A percentile compares a stretch with the other conserved stretches of the same genome.
These are phyloP conservation scores for Sturmia bella DNA, from an alignment of 2,888 invertebrate genomes.

Conservation along the genomic window DNA sequence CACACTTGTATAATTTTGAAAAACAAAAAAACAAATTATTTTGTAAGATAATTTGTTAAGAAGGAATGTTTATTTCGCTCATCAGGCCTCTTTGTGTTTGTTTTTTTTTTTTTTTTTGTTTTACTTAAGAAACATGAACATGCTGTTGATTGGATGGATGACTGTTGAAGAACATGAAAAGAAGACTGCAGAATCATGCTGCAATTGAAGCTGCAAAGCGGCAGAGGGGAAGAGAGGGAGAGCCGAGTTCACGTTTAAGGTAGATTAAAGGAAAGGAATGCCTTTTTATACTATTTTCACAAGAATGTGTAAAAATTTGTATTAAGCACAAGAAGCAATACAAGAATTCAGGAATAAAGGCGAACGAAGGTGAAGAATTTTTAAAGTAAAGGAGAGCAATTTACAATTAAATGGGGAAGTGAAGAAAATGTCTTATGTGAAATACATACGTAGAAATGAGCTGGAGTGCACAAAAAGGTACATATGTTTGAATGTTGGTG, in stretches of 20 bases:
- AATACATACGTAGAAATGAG: no score
- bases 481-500: background rate
- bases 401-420: conserved; percentile 39
- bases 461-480: no score
- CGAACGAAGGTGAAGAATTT: conserved; percentile 16
- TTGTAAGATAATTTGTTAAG: conserved; percentile 48
- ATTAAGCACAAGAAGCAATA: conserved; percentile 3
- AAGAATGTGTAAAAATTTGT: conserved; percentile 46
- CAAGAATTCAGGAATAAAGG: background rate
- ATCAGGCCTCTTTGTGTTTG: conserved; percentile 27
- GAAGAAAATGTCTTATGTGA: conserved; percentile 3
- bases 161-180: conserved; percentile 29
- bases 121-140: conserved; percentile 49
- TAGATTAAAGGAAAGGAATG: conserved; percentile 32
- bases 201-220: background rate
- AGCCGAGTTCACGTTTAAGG: conserved; percentile 4
- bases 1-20: conserved; percentile 15
- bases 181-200: background rate
- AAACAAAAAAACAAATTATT: conserved; percentile 2
- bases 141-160: conserved; percentile 53
- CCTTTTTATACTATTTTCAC: conserved; percentile 23
- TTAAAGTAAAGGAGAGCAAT: conserved; percentile 42
- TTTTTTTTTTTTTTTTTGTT: no score
- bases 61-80: conserved; percentile 38
- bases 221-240: background rate